phyloP scores from a whole-genome alignment of 1,140 invertebrate genomes.

The Bombyx mandarina region DNA sequence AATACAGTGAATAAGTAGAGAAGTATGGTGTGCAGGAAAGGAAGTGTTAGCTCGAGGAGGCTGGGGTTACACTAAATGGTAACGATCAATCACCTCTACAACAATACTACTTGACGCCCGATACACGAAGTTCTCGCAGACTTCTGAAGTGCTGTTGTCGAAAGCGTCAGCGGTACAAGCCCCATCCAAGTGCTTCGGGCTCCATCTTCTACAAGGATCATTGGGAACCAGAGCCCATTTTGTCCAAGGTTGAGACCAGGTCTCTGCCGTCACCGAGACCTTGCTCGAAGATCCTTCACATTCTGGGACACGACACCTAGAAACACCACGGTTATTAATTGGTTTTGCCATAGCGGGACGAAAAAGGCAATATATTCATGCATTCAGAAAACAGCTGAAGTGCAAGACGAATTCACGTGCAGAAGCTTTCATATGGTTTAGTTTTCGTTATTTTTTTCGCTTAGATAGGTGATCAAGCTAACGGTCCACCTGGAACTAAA shows the following conservation, averaged over 20 bases:
- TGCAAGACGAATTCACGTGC: no score
- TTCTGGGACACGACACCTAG: conserved; percentile 47
- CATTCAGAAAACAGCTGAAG: no score
- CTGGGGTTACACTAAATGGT: not conserved
- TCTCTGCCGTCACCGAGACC: conserved; percentile 13
- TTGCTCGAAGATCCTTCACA: conserved; percentile 33
- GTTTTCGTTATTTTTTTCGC: no score
- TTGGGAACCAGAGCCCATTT: conserved; percentile 29
- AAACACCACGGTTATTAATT: not conserved
- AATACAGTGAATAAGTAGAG: no score
- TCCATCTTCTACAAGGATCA: conserved; percentile 23
- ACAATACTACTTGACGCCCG: conserved; percentile 40
- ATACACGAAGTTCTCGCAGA: conserved; percentile 42
- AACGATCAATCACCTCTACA: conserved; percentile 30
- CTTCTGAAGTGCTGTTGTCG: conserved; percentile 27
- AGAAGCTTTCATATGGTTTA: no score
- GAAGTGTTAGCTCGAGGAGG: no score
- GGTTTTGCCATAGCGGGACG: no score
- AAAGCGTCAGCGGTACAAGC: conserved; percentile 27
- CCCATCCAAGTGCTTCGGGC: conserved; percentile 7
- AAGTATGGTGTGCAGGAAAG: no score
- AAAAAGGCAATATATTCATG: no score
- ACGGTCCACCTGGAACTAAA: no score
- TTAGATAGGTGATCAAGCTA: no score
- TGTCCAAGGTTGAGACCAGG: conserved; percentile 35